Evolutionary conservation across 2,113 vertebrate species (phyloP), one percentile per base, ranked within the genome.

Genomic region (Puffinus mauretanicus): DNA sequence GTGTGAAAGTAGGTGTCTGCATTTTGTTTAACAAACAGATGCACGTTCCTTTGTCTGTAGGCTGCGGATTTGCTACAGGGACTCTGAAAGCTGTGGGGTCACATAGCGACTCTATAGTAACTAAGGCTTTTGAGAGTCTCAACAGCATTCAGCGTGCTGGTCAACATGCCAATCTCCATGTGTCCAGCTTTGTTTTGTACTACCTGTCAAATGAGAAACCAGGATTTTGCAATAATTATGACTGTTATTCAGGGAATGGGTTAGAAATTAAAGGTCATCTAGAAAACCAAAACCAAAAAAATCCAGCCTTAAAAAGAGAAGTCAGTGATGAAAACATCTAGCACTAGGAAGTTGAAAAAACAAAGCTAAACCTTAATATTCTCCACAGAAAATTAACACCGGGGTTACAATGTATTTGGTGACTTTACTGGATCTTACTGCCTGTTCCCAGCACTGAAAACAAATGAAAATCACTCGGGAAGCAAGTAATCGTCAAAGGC

Each of bases 171-270:
- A 75, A 46, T 82, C 81, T 51, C 46, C 97, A 54, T 17, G 29
- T 77, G 84, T 72, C 81, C 66, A 47, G 49, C 62, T 87, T 89
- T 91, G 84, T 87, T 93, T 84, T 93, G 66, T 69, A 51, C 66
- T 78, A 84, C 70, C 49, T 87, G 62, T 66, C 91, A 93, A 95
- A 86, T 13, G 18, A 72, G 51, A 69, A 95, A 82, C 46, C 5
- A 73, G 62, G 54, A 58, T 90, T 95, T 95, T 93, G 71, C 66
- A 77, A 82, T 91, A 93, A 88, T 94, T 94, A 76, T 80, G 46
- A 82, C 75, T 89, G 72, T 75, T 91, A 85, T 51, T 85, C 86
- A 78, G 86, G 86, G 75, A 89, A 76, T 36, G 55, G 29, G 29
- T 89, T 85, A 85, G 70, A 94, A 93, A 95, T 69, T 25, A 93